phyloP scores from a whole-genome alignment of 1,140 invertebrate genomes.

The Diorhabda sublineata region DNA sequence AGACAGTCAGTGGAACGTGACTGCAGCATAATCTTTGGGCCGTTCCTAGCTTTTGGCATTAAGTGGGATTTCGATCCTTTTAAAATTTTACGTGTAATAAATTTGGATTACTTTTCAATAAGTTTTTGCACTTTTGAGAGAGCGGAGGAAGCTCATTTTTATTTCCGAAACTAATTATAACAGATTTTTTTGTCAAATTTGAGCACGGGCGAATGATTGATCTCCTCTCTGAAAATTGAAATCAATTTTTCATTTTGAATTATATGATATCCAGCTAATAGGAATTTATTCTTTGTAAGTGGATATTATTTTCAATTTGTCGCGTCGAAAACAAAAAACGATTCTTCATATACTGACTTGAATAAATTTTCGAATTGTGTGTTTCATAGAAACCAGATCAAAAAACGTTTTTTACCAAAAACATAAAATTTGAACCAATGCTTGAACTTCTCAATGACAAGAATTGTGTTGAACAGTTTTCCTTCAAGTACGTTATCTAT shows the following conservation, averaged over 20 bases:
- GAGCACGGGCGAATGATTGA: neutral
- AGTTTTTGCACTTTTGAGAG: constrained; percentile 11
- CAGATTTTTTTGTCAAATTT: neutral
- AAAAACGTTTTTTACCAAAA: too few relatives aligned
- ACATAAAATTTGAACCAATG: too few relatives aligned
- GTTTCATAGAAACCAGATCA: too few relatives aligned
- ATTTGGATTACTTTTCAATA: constrained; percentile 27
- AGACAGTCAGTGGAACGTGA: constrained; percentile 17
- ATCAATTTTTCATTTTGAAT: neutral
- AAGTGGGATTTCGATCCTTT: constrained; percentile 21
- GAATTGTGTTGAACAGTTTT: too few relatives aligned
- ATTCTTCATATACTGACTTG: too few relatives aligned
- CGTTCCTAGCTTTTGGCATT: constrained; percentile 20
- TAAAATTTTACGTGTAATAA: constrained; percentile 28
- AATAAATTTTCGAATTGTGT: too few relatives aligned
- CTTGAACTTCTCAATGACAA: too few relatives aligned
- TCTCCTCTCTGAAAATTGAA: neutral
- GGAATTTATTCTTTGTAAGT: too few relatives aligned
- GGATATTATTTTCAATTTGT: too few relatives aligned
- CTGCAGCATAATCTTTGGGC: constrained; percentile 21
- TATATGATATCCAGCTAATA: too few relatives aligned
- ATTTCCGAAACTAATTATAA: neutral
- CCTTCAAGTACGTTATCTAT: too few relatives aligned
- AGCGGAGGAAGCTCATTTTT: constrained; percentile 5
- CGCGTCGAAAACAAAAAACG: too few relatives aligned